A percentile compares a stretch with the other conserved stretches of the same genome.
Conservation (phyloP, 2,888 invertebrate genomes). For the Eupithecia subumbrata region DNA sequence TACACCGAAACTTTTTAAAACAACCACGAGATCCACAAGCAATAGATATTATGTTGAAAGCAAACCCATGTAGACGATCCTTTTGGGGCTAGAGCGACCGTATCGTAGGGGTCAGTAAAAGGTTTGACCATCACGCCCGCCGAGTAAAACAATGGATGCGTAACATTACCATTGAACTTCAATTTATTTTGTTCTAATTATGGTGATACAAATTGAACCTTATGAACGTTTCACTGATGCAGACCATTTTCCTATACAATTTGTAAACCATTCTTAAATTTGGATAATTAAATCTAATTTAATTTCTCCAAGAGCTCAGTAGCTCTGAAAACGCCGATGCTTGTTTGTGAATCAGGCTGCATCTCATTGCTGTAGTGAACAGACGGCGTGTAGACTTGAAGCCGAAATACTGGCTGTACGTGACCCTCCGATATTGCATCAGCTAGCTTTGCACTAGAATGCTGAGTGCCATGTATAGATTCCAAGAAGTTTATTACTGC, state of each 20-base stretch:
- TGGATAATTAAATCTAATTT: neutral
- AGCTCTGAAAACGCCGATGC: conserved; percentile 15
- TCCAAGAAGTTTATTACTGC: conserved; percentile 5
- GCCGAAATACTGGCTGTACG: conserved; percentile 67
- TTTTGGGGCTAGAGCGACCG: conserved; percentile 74
- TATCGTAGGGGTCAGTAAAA: conserved; percentile 76
- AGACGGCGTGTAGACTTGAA: conserved; percentile 48
- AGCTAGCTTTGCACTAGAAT: conserved; percentile 46
- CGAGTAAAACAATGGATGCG: conserved; percentile 52
- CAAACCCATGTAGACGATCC: conserved; percentile 74
- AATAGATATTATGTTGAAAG: conserved; percentile 69
- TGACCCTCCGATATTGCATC: conserved; percentile 65
- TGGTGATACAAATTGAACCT: neutral
- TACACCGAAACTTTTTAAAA: conserved; percentile 30
- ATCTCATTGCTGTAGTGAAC: conserved; percentile 46
- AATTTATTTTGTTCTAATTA: neutral
- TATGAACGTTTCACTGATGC: neutral
- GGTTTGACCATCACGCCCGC: conserved; percentile 74
- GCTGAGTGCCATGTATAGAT: conserved; percentile 12
- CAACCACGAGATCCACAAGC: conserved; percentile 36
- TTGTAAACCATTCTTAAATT: neutral
- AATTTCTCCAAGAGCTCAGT: neutral
- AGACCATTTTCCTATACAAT: neutral
- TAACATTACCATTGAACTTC: conserved; percentile 31
- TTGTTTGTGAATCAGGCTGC: conserved; percentile 44